Percentiles rank a stretch among this genome's conserved stretches.
Conservation (phyloP, 2,888 invertebrate species). For the Drosophila macrospina region DNA sequence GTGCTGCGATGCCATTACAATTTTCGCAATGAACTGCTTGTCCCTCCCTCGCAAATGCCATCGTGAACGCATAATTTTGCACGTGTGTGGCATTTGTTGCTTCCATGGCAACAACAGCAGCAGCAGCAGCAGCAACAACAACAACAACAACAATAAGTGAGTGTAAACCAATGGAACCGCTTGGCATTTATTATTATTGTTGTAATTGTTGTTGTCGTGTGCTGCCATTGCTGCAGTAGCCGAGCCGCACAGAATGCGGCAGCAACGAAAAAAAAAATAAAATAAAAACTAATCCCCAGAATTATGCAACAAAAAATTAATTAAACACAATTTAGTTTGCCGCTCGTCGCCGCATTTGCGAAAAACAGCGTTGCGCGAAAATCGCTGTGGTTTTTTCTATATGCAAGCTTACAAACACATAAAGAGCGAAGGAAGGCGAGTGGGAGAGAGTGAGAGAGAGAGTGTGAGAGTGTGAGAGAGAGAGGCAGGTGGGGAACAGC, state of each 20-base stretch:
- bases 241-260: slow-evolving; percentile 39
- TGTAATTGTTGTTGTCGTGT: slow-evolving; percentile 13
- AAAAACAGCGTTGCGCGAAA: slow-evolving; percentile 76
- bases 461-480: too few species aligned
- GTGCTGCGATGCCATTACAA: neutral
- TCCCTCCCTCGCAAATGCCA: slow-evolving; percentile 32
- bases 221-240: slow-evolving; percentile 43
- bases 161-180: slow-evolving; percentile 48
- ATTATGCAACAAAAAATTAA: slow-evolving; percentile 79
- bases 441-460: too few species aligned
- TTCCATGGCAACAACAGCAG: slow-evolving; percentile 20
- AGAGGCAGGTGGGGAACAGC: too few species aligned
- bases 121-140: slow-evolving; percentile 18
- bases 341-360: slow-evolving; percentile 45
- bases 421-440: too few species aligned
- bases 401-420: slow-evolving; percentile 22
- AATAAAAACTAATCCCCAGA: slow-evolving; percentile 66
- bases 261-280: slow-evolving; percentile 47
- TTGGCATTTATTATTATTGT: slow-evolving; percentile 56
- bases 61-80: slow-evolving; percentile 38
- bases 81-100: slow-evolving; percentile 59
- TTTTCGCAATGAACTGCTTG: slow-evolving; percentile 1
- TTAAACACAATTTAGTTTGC: slow-evolving; percentile 77
- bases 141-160: slow-evolving; percentile 33
- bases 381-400: slow-evolving; percentile 66